A percentile compares a stretch with the other conserved stretches of the same genome.
Conservation (phyloP, 2,888 invertebrate species). For the Pilophorus perplexus region DNA sequence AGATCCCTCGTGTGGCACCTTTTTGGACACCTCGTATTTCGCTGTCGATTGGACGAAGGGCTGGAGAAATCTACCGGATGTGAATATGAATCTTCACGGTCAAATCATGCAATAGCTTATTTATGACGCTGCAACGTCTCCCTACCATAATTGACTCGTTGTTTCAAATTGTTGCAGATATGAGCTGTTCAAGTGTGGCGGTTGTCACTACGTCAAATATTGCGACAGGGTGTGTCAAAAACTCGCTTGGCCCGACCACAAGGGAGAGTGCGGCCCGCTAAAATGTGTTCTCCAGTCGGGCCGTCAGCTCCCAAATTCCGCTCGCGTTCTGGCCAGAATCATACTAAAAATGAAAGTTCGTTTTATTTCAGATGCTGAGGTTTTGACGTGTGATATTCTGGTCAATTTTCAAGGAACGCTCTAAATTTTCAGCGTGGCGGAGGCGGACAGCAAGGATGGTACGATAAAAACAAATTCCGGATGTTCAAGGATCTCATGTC, state of each 20-base stretch:
- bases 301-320: slow-evolving; percentile 75
- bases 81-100: no score
- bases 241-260: slow-evolving; percentile 78
- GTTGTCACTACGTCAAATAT: slow-evolving; percentile 78
- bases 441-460: slow-evolving; percentile 64
- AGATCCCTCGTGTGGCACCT: no score
- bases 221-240: slow-evolving; percentile 79
- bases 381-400: neutral
- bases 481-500: slow-evolving; percentile 87
- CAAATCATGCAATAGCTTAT: no score
- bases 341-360: slow-evolving; percentile 62
- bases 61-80: no score
- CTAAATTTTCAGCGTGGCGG: slow-evolving; percentile 56
- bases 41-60: no score
- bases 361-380: neutral
- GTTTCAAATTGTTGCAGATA: slow-evolving; percentile 61
- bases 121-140: no score
- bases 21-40: no score
- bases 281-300: slow-evolving; percentile 63
- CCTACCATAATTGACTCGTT: no score
- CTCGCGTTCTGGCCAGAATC: slow-evolving; percentile 73
- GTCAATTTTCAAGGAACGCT: neutral
- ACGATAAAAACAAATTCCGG: slow-evolving; percentile 66
- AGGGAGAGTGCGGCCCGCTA: slow-evolving; percentile 75
- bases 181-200: slow-evolving; percentile 75